These are phyloP conservation scores for Ascaphus truei DNA, from an alignment of 2,113 vertebrate species.

Conservation along the genomic window DNA sequence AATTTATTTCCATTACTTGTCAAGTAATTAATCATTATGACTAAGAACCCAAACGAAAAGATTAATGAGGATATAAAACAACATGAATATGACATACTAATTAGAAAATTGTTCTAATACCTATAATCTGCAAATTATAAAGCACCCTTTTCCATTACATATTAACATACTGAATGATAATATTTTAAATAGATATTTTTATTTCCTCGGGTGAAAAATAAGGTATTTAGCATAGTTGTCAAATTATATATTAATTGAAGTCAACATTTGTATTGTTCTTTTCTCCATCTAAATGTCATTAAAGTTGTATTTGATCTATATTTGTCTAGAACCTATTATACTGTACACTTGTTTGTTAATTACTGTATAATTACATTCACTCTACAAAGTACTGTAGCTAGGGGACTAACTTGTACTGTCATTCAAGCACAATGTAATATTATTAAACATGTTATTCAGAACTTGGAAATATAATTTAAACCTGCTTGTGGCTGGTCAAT, in stretches of 20 bases:
- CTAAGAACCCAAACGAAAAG: conserved; percentile 16
- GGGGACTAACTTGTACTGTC: background rate
- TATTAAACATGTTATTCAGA: too few relatives aligned
- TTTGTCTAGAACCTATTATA: background rate
- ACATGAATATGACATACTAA: conserved; percentile 22
- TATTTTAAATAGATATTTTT: background rate
- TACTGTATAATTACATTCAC: background rate
- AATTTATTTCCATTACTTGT: conserved; percentile 2
- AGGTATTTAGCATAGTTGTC: background rate
- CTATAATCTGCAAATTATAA: conserved; percentile 23
- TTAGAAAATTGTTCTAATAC: conserved; percentile 13
- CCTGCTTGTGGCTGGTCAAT: too few relatives aligned
- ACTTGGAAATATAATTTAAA: too few relatives aligned
- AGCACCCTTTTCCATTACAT: background rate
- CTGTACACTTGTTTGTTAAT: background rate
- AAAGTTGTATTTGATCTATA: background rate
- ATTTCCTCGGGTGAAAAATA: background rate
- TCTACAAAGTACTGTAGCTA: conserved; percentile 15
- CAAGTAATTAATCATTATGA: conserved; percentile 23
- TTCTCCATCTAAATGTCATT: background rate
- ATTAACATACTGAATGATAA: background rate
- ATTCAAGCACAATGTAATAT: background rate
- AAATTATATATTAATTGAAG: conserved; percentile 8
- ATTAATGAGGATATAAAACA: conserved; percentile 28
- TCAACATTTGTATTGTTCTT: conserved; percentile 6